phyloP scores from a whole-genome alignment of 1,140 invertebrate species.

The Cherax destructor region DNA sequence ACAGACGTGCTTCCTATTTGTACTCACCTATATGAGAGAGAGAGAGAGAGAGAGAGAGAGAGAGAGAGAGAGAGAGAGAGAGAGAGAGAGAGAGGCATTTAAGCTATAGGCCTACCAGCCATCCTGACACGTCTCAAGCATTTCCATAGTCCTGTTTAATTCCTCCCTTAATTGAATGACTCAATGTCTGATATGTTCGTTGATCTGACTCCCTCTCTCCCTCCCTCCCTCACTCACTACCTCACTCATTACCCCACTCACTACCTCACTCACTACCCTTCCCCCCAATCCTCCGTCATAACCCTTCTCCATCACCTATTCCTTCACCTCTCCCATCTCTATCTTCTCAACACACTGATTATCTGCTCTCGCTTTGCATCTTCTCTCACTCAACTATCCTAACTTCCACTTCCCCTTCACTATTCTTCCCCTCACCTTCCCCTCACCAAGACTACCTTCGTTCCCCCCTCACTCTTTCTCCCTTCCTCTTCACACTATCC shows the following conservation, averaged over 20 bases:
- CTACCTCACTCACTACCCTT: too few relatives aligned
- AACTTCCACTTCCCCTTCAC: background rate
- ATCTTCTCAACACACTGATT: background rate
- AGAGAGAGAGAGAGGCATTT: background rate
- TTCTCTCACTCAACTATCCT: too few relatives aligned
- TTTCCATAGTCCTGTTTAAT: conserved; percentile 34
- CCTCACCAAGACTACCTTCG: background rate
- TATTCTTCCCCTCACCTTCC: background rate
- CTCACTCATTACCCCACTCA: background rate
- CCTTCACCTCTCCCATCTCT: background rate
- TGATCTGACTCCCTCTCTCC: background rate
- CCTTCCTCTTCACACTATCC: too few relatives aligned
- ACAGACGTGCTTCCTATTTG: too few relatives aligned
- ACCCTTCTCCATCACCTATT: background rate
- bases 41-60: background rate
- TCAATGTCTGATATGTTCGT: conserved; percentile 11
- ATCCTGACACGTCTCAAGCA: background rate
- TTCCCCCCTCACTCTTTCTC: background rate
- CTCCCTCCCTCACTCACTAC: background rate
- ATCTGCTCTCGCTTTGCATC: too few relatives aligned
- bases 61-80: background rate
- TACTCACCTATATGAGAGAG: too few relatives aligned
- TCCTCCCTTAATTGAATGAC: conserved; percentile 40
- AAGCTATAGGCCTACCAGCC: background rate
- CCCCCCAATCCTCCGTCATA: too few relatives aligned